Evolutionary conservation across 2,888 invertebrate species (phyloP), one percentile per base, ranked within the genome.

Genomic region (Drosophila longiperda): DNA sequence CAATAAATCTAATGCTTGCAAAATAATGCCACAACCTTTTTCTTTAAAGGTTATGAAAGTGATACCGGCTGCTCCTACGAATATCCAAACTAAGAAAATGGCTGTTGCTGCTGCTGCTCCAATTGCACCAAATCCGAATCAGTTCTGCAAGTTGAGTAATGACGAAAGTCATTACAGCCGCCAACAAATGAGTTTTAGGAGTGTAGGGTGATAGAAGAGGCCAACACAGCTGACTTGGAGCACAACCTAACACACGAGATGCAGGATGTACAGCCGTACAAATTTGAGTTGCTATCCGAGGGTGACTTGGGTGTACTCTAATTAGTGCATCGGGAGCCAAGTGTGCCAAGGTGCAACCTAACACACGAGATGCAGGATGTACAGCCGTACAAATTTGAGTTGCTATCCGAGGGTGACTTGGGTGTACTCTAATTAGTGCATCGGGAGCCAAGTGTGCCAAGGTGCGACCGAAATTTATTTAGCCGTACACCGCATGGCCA

Each of bases 1-100:
- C 40, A 52, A 32, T 0, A 20, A 20, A 0, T 89, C 87, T 48
- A 82, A 87, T 26, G 9, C 61, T 29, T 81, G 78, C 55, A 59
- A 17, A 34, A 11, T 42, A 11, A 76, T 72, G 75, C 57, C 89
- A 80, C n/a, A 64, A 2, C 26, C 58, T 26, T 40, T 72, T 6
- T 6, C 12, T 11, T 15, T 20, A 7, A 48, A 29, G 9, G 8
- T 9, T 9, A 9, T 29, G 0, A 52, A 50, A 11, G 5, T 52
- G 23, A 33, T 15, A n/a, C 12, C 20, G 12, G 3, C 9, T 23
- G 20, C 12, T 6, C 23, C 15, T 5, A 5, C 3, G 1, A 49
- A 32, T 17, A 38, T 33, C 3, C 5, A 17, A 12, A 15, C 7
- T 6, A 32, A 12, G 7, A 4, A 12, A 3, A 20, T 23, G 1